Base-by-base conservation (phyloP, 1,140 invertebrate species). In the Ostrea edulis region DNA sequence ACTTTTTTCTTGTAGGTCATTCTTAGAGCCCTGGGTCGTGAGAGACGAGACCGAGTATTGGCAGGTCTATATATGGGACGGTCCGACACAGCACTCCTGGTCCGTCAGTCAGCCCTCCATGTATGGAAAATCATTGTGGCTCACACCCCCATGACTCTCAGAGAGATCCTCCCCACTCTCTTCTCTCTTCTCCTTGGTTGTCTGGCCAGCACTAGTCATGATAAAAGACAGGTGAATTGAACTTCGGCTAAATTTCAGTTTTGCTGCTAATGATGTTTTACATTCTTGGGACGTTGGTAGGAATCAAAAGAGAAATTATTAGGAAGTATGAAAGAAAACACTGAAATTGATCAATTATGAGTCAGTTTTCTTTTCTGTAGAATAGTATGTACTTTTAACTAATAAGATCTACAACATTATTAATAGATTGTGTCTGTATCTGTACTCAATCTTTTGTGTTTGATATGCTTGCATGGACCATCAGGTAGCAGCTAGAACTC, bases 81-180 rank as follows among this genome's bases (percentile, higher is more conserved):
- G 52, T 99, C 98, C 58, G 99, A 99, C 94, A 98, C 99, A 7
- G 98, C 98, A 7, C 95, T 99, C 22, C 97, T 99, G 97, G 99
- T 99, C 1, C 96, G 99, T 0, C 99, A 99, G 96, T 98, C 99
- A 0, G 98, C 98, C 5, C 96, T 99, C 14, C 99, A 99, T 94
- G 98, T 99, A 0, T 99, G 98, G 99, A 99, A 99, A 95, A 96
- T 96, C 2, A 98, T 99, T 9, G 98, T 99, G 0, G 98, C 98
- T 0, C 99, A 99, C 94, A 99, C 98, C 0, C 99, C 99, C 0
- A 96, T 98, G 93, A 99, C 98, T 0, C 95, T 99, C n/a, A 96
- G 98, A 83, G 99, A 99, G 96, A 99, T 99, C 93, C 95, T 99
- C 86, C 98, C 98, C 2, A 99, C 98, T 0, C 95, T 99, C 11